phyloP scores from a whole-genome alignment of 2,113 vertebrate genomes.

The Ciconia boyciana region DNA sequence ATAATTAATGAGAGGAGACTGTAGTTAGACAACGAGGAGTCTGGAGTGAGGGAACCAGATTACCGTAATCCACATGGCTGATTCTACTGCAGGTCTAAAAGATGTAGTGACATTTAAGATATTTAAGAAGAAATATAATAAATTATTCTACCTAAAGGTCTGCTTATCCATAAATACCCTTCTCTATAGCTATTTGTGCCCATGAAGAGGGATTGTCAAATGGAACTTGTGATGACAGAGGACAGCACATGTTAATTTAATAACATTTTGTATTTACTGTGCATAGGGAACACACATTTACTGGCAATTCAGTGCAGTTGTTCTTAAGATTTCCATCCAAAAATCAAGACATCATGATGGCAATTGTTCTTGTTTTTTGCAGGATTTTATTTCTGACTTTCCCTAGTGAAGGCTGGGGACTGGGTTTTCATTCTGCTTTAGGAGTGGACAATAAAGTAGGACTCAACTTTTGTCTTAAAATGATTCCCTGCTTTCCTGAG shows the following conservation, averaged over 20 bases:
- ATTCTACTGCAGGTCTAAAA: not conserved
- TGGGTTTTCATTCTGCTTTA: not conserved
- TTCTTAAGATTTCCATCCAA: not conserved
- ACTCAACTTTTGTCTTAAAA: not conserved
- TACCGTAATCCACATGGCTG: not conserved
- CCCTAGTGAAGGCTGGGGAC: not conserved
- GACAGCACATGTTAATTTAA: not conserved
- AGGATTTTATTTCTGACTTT: not conserved
- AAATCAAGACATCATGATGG: not conserved
- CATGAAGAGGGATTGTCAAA: not conserved
- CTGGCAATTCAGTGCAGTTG: not conserved
- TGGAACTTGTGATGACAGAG: not conserved
- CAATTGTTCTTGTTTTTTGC: not conserved
- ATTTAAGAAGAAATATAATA: not conserved
- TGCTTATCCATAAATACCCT: not conserved
- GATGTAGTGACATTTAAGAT: not conserved
- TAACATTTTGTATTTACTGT: not conserved
- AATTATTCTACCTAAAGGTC: not conserved
- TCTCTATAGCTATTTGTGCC: not conserved
- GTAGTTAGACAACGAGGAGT: not conserved
- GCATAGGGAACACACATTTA: not conserved
- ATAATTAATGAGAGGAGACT: not conserved
- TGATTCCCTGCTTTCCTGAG: not conserved
- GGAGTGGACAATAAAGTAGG: not conserved
- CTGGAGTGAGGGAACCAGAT: not conserved